Base-by-base conservation (phyloP, 1,140 invertebrate genomes). In the Drosophila jambulina region DNA sequence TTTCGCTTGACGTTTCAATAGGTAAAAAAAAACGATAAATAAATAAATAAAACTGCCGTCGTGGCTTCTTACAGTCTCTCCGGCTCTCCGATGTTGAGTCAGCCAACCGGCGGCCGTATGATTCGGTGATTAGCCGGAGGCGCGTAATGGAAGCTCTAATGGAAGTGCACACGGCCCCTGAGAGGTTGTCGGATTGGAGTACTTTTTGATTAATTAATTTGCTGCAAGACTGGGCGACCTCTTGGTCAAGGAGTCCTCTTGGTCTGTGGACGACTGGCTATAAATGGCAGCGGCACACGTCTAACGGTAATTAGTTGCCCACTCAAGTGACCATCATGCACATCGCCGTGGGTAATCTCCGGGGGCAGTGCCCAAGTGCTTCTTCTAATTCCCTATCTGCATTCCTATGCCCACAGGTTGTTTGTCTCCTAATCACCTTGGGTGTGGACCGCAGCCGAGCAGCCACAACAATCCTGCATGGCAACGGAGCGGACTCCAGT, bases 181-280 rank as follows among this genome's bases (percentile, higher is more conserved):
- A 54, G 67, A 45, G 62, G 48, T 61, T 68, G 59, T 83, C 69
- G 56, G 67, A 77, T 87, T 74, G 71, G 53, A 82, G 58, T 75
- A 69, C 65, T 58, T 64, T 80, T 82, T 86, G 80, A 86, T 86
- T 86, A 83, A 87, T 87, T 83, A 87, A 86, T 86, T 83, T 64
- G 70, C 40, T 27, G 51, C 45, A 48, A 49, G 51, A 36, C 62
- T 34, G 51, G 43, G 51, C 25, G 70, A 76, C 60, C 60, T 53
- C 60, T 76, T 75, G 57, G 51, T 78, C 75, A 78, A 78, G 75
- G 57, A 71, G 75, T 45, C 76, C 75, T 46, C 58, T 38, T 45
- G 29, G 62, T 9, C 21, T 45, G 29, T 38, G 43, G 43, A 45
- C 43, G 21, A 23, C 21, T 23, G 12, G 10, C 54, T 69, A 78